Evolutionary conservation across 2,888 invertebrate genomes (phyloP), one percentile per base, ranked within the genome.

Genomic region (Horisme vitalbata): DNA sequence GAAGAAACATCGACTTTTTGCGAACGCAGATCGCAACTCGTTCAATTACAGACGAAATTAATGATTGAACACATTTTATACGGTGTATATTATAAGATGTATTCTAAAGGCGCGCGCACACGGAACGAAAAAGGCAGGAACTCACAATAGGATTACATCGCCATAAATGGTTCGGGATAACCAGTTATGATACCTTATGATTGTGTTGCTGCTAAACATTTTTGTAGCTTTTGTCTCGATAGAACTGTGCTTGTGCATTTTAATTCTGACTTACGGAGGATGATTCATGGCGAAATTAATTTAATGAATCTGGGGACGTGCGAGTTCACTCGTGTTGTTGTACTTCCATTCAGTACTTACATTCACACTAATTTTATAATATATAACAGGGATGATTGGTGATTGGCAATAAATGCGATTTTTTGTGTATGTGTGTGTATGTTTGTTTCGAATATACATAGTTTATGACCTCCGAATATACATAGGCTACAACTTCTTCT

Each of bases 1-100:
- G 78, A 62, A 73, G 86, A 87, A 87, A 77, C 79, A 70, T 72
- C 65, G 67, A 61, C 63, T 87, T 87, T 87, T 87, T 86, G 78
- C 70, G 47, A 45, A 51, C 65, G 20, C 50, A 69, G 71, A 74
- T 78, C 75, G 68, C 79, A 74, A 81, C 74, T 74, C 73, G 79
- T 83, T 85, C 86, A 88, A 88, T 87, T 88, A 87, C 84, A 63
- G 74, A 68, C 72, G 64, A 87, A 85, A 87, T 88, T 88, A 88
- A 88, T 83, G 87, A 88, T 87, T 86, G 83, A 75, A 83, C 84
- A 84, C 83, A 84, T 70, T 81, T 82, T 44, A 79, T 76, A 74
- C 72, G 71, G 58, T 43, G 66, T 61, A 66, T 76, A 70, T 66
- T 62, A 62, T 63, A 65, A 61, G n/a, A n/a, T n/a, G n/a, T n/a